Evolutionary conservation across 1,140 invertebrate genomes (phyloP).

Genomic region (Episyrphus balteatus): DNA sequence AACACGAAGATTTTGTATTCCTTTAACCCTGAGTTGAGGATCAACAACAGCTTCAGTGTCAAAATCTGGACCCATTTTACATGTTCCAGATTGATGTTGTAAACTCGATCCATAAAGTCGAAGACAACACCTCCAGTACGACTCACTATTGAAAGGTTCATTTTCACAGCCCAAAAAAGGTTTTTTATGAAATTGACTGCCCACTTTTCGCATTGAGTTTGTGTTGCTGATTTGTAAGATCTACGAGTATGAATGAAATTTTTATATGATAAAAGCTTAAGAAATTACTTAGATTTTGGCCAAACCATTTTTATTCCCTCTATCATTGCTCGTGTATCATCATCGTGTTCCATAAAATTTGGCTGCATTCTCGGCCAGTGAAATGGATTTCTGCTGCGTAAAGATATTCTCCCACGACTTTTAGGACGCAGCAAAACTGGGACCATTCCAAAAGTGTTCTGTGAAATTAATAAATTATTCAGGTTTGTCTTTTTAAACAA

Average conservation of each 20-base stretch:
- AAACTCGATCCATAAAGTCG: constrained; percentile 56
- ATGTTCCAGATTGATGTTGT: constrained; percentile 64
- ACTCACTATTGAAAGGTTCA: constrained; percentile 46
- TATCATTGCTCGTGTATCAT: constrained; percentile 55
- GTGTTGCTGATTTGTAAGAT: constrained; percentile 49
- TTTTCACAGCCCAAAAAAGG: constrained; percentile 56
- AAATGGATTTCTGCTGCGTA: constrained; percentile 57
- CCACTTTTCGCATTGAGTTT: constrained; percentile 47
- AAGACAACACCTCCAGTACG: constrained; percentile 64
- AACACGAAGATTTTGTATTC: constrained; percentile 54
- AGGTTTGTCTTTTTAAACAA: background rate
- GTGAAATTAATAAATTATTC: background rate
- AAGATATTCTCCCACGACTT: constrained; percentile 55
- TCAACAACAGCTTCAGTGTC: constrained; percentile 66
- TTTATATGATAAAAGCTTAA: no score
- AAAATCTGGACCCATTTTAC: constrained; percentile 61
- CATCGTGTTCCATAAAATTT: constrained; percentile 60
- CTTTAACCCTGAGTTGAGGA: constrained; percentile 56
- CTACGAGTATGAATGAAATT: constrained; percentile 25
- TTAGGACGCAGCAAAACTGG: constrained; percentile 61
- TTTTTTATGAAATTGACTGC: constrained; percentile 48
- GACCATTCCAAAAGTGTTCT: constrained; percentile 50
- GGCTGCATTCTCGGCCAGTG: constrained; percentile 63
- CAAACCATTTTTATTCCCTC: constrained; percentile 60
- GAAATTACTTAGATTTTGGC: background rate